Percentiles rank a stretch among this genome's conserved stretches.
These are phyloP conservation scores for Eucriotettix oculatus DNA, from an alignment of 2,888 invertebrate species.

Conservation along the genomic window DNA sequence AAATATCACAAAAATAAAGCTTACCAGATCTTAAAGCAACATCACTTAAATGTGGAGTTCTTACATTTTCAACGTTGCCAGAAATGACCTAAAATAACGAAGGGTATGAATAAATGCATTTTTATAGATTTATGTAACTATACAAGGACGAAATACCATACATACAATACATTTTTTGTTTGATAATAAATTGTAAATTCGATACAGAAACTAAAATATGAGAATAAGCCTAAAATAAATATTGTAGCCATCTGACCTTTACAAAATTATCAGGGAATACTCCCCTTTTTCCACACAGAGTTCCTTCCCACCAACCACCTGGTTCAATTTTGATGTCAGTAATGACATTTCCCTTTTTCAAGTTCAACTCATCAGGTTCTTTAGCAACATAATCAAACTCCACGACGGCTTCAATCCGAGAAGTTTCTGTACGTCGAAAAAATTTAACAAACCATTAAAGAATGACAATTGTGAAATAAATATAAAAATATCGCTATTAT, in stretches of 20 bases:
- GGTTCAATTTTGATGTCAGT: slow-evolving; percentile 58
- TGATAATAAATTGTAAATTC: no score
- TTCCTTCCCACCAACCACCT: slow-evolving; percentile 90
- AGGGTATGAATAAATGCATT: no score
- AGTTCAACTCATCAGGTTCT: slow-evolving; percentile 69
- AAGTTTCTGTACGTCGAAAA: slow-evolving; percentile 17
- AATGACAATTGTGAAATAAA: not conserved
- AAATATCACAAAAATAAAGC: not conserved
- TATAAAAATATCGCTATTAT: not conserved
- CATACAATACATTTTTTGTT: no score
- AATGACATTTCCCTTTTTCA: slow-evolving; percentile 69
- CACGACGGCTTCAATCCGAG: slow-evolving; percentile 59
- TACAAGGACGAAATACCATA: no score
- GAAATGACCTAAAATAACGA: no score
- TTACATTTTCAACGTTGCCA: no score
- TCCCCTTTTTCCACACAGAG: slow-evolving; percentile 59
- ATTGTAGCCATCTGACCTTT: slow-evolving; percentile 27
- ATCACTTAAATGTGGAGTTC: not conserved
- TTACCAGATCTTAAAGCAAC: slow-evolving; percentile 6
- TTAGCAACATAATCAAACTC: slow-evolving; percentile 76
- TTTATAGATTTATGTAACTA: no score
- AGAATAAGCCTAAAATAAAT: no score
- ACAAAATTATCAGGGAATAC: slow-evolving; percentile 93
- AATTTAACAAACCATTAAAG: not conserved
- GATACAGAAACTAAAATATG: no score